Percentiles rank a stretch among this genome's conserved stretches.
phyloP scores from a whole-genome alignment of 2,113 vertebrate genomes.

The Pituophis catenifer region DNA sequence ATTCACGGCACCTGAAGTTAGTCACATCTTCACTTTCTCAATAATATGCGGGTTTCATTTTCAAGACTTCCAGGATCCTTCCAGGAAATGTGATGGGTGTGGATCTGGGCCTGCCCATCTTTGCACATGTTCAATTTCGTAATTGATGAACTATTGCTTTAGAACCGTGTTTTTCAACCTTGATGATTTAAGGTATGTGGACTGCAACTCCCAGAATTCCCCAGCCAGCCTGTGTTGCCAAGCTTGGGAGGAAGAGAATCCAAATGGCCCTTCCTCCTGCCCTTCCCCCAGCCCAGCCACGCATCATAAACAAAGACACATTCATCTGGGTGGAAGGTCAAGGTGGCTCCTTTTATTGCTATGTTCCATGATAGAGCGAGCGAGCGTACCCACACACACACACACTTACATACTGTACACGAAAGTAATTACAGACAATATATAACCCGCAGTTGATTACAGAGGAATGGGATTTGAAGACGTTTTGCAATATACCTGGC shows the following conservation, averaged over 20 bases:
- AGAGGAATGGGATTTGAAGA: neutral
- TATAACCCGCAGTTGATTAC: neutral
- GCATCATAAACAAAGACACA: neutral
- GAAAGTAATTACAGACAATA: slow-evolving; percentile 5
- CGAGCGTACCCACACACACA: neutral
- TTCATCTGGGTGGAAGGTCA: slow-evolving; percentile 4
- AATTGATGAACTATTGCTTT: neutral
- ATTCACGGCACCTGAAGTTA: neutral
- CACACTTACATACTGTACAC: neutral
- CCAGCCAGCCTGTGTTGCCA: neutral
- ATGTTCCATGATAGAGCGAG: slow-evolving; percentile 28
- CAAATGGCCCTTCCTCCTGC: neutral
- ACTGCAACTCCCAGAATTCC: neutral
- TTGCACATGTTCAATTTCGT: neutral
- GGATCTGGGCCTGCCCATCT: neutral
- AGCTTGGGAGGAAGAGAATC: neutral
- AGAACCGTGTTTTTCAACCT: neutral
- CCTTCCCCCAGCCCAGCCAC: neutral
- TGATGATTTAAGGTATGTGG: neutral
- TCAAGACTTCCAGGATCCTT: neutral
- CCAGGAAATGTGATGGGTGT: neutral
- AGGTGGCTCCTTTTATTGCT: slow-evolving; percentile 35
- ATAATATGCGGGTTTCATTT: neutral
- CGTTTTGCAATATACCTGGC: neutral
- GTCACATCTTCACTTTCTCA: neutral